Percentiles rank a stretch among this genome's conserved stretches.
Conservation (phyloP, 1,140 invertebrate genomes). For the Pachypeltis micranthus region DNA sequence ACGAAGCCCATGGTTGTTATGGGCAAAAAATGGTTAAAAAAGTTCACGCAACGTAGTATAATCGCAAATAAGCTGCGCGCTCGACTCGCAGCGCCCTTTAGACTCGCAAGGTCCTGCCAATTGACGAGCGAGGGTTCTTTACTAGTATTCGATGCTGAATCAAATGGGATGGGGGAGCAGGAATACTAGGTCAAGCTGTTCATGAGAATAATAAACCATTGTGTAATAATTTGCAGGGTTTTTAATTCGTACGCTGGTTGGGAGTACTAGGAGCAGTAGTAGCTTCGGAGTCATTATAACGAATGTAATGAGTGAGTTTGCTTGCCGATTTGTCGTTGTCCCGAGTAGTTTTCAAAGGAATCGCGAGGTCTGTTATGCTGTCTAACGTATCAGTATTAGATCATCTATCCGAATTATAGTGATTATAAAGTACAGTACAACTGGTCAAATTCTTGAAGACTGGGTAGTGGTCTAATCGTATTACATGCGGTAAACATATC, state of each 20-base stretch:
- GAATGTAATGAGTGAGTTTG: not conserved
- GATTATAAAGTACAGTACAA: not conserved
- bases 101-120: no score
- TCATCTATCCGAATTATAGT: not conserved
- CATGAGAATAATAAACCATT: no score
- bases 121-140: no score
- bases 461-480: not conserved
- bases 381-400: not conserved
- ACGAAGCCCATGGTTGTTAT: no score
- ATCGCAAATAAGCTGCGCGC: no score
- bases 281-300: not conserved
- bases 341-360: not conserved
- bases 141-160: no score
- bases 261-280: not conserved
- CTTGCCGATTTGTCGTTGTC: not conserved
- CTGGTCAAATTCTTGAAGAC: not conserved
- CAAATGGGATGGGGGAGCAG: no score
- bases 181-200: no score
- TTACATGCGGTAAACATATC: not conserved
- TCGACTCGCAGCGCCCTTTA: no score
- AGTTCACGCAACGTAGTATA: no score
- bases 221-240: no score
- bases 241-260: not conserved
- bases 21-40: no score
- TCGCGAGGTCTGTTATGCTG: not conserved